These are phyloP conservation scores for Hystrix brachyura DNA, from an alignment of 2,113 vertebrate species.

Conservation along the genomic window DNA sequence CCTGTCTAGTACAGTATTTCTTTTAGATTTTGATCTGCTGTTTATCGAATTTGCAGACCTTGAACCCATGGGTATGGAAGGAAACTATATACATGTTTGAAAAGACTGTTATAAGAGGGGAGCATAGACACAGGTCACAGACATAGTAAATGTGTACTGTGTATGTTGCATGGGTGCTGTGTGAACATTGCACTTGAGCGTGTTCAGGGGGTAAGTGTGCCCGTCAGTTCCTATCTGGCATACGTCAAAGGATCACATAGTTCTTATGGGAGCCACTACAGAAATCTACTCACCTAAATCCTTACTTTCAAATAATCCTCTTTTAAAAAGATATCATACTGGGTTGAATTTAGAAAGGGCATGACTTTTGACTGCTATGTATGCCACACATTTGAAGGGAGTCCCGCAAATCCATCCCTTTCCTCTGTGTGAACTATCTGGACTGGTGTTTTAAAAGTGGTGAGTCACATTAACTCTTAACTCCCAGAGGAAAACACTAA, in stretches of 20 bases:
- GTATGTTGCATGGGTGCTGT: background rate
- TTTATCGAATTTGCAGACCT: background rate
- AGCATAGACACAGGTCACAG: background rate
- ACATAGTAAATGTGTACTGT: background rate
- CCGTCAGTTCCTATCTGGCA: background rate
- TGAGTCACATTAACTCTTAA: constrained; percentile 51
- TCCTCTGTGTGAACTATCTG: constrained; percentile 4
- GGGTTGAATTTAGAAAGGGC: constrained; percentile 41
- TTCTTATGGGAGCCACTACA: constrained; percentile 12
- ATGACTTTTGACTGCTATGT: constrained; percentile 42
- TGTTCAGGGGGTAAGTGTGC: background rate
- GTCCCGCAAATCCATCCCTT: background rate
- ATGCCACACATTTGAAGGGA: constrained; percentile 48
- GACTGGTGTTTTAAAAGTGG: background rate
- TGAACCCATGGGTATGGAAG: background rate
- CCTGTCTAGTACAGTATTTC: background rate
- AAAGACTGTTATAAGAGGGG: background rate
- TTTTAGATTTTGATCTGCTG: background rate
- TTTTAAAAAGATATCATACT: constrained; percentile 28
- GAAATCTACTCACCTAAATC: background rate
- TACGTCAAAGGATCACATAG: background rate
- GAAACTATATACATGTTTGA: background rate
- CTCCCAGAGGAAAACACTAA: constrained; percentile 3
- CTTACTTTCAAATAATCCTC: constrained; percentile 37
- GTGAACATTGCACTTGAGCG: background rate